Conservation (phyloP, 2,888 invertebrate genomes). For the Cataglyphis livida region DNA sequence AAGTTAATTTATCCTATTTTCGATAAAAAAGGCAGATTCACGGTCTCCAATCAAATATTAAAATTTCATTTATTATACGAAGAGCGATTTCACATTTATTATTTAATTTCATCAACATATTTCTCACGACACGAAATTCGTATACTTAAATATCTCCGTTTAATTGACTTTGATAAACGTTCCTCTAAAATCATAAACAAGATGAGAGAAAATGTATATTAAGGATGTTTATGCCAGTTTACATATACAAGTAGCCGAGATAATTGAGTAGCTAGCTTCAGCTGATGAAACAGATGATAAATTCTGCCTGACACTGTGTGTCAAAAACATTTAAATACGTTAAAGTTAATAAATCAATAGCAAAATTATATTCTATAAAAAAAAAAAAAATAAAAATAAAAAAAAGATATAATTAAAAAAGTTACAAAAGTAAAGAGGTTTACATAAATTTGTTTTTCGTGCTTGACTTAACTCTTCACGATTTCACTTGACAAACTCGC, state of each 20-base stretch:
- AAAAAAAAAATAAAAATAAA: not conserved
- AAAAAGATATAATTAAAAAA: not conserved
- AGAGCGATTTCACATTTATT: not conserved
- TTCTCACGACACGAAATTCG: not conserved
- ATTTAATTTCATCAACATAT: not conserved
- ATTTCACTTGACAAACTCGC: slow-evolving; percentile 33
- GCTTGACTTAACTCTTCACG: not conserved
- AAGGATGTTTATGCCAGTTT: slow-evolving; percentile 13
- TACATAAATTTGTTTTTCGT: not conserved
- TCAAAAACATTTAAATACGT: not conserved
- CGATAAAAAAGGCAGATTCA: not conserved
- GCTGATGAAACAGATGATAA: not conserved
- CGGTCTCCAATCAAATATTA: not conserved
- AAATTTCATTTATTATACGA: slow-evolving; percentile 1
- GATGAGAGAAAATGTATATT: not conserved
- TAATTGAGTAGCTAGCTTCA: not conserved
- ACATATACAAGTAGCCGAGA: not conserved
- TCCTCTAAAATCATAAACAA: not conserved
- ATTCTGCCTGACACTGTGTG: not conserved
- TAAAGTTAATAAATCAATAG: not conserved
- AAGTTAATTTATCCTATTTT: not conserved
- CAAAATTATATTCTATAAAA: not conserved
- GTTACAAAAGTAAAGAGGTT: not conserved
- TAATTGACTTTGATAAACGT: not conserved
- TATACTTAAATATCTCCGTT: not conserved